Base-by-base conservation (phyloP, 2,888 invertebrate species). In the Cistogaster globosa region DNA sequence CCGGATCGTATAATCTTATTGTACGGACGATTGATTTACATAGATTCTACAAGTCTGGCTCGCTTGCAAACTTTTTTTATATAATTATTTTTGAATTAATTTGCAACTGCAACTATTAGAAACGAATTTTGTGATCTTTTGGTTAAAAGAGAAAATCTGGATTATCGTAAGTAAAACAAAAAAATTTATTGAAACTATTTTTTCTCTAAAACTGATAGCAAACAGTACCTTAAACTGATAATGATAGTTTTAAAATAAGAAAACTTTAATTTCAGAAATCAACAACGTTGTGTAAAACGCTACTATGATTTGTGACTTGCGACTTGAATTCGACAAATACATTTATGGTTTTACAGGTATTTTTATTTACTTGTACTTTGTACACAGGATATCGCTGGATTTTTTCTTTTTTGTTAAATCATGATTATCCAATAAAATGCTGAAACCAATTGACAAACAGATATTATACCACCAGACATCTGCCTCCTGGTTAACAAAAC, bases 341-440 rank as follows among this genome's bases (percentile, higher is more conserved):
- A 55, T 62, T 32, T 45, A 74, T 74, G 55, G 72, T 67, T 72
- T 72, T 68, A 36, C 79, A 72, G 72, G 65, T 79, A 58, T 32
- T 55, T 58, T 20, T 32, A 32, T 32, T 12, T 42, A 1, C 12
- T 42, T 42, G 11, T 42, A 4, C 48, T 32, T 32, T 42, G 16
- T 16, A 22, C 0, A 36, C 51, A 60, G 42, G 32, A n/a, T 51
- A 12, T 20, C 53, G 1, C 42, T n/a, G 51, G 51, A 18, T 26
- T 26, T 32, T 32, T 32, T 6, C 32, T 32, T 20, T 51, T 60
- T 80, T 51, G 71, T 84, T 55, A 4, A 51, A 45, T 63, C 32
- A 65, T 65, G 32, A 11, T 69, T 71, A 58, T 51, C 36, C 53
- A 72, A 77, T 32, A 14, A 26, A 32, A 0, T 32, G 18, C 16